Conservation (phyloP, 2,113 vertebrate genomes). For the Phainopepla nitens region DNA sequence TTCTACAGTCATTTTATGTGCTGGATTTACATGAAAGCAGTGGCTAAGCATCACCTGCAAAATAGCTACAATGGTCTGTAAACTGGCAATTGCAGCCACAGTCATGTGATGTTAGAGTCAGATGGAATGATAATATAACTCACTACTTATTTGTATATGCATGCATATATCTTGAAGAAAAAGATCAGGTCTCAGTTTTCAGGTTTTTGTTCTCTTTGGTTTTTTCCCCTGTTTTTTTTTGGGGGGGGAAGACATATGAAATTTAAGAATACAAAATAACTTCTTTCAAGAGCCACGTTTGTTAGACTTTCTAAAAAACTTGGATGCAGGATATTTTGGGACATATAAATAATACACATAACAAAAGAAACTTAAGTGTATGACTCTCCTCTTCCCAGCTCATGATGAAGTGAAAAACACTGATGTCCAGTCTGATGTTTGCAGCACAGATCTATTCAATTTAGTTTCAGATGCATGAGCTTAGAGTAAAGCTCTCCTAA, state of each 20-base stretch:
- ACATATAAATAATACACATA: background rate
- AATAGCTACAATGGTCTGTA: background rate
- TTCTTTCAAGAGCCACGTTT: background rate
- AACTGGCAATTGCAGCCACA: background rate
- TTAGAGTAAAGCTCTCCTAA: background rate
- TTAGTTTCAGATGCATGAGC: background rate
- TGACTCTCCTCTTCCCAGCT: background rate
- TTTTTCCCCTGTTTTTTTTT: background rate
- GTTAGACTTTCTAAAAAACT: background rate
- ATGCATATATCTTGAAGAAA: background rate
- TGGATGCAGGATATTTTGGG: background rate
- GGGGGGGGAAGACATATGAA: background rate
- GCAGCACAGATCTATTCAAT: background rate
- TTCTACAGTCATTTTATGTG: background rate
- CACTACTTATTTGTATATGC: background rate
- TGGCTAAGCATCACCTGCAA: background rate
- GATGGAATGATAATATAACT: background rate
- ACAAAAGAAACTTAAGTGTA: background rate
- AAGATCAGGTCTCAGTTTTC: background rate
- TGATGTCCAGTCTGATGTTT: background rate
- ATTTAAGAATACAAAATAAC: background rate
- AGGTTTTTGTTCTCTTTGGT: background rate
- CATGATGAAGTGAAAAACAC: background rate
- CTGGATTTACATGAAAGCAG: background rate
- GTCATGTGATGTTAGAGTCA: background rate